Percentiles rank a stretch among this genome's conserved stretches.
Evolutionary conservation across 2,888 invertebrate genomes (phyloP).

Genomic region (Machimus atricapillus): DNA sequence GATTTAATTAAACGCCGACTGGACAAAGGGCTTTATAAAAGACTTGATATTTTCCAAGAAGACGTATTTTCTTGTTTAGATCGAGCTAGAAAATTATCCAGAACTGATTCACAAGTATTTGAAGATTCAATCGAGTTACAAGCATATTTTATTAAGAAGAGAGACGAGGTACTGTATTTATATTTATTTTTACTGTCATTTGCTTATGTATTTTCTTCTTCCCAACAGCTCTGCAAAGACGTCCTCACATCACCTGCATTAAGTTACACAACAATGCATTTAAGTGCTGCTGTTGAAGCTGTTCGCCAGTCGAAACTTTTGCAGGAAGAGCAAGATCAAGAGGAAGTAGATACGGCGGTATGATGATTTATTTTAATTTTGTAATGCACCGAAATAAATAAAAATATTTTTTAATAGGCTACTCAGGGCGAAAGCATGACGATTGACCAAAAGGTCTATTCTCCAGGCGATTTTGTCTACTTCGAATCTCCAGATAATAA

Average conservation of each 20-base stretch:
- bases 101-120: constrained; percentile 93
- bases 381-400: not conserved
- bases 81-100: constrained; percentile 82
- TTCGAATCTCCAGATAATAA: constrained; percentile 69
- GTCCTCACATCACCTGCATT: constrained; percentile 87
- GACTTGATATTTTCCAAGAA: constrained; percentile 94
- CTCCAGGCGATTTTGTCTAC: constrained; percentile 92
- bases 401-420: constrained; percentile 45
- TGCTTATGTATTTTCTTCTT: not conserved
- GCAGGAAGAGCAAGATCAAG: constrained; percentile 82
- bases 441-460: constrained; percentile 78
- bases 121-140: constrained; percentile 96
- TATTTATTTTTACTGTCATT: too few species aligned
- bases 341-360: constrained; percentile 66
- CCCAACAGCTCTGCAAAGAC: constrained; percentile 72
- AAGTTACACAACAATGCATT: constrained; percentile 77
- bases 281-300: constrained; percentile 77
- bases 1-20: constrained; percentile 93
- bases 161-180: constrained; percentile 63
- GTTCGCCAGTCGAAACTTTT: constrained; percentile 77
- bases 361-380: not conserved
- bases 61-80: constrained; percentile 95
- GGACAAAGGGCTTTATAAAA: constrained; percentile 89
- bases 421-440: constrained; percentile 70
- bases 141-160: constrained; percentile 82